Percentiles rank a stretch among this genome's conserved stretches.
These are phyloP conservation scores for Myotis brandtii DNA, from an alignment of 2,113 vertebrate genomes.

Conservation along the genomic window DNA sequence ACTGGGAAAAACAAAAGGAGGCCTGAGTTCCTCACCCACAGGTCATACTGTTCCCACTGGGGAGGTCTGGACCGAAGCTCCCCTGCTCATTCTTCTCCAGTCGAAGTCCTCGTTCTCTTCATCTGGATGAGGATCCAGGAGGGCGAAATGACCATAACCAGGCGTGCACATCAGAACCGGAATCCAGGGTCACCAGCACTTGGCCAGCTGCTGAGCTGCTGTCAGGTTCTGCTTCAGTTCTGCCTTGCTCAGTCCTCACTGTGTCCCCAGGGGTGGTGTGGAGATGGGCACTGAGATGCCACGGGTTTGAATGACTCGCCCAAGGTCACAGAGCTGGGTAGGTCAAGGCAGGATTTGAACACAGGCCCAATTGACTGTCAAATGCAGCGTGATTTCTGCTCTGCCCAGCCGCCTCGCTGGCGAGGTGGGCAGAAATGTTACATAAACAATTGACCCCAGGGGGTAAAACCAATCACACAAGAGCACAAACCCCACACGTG, in stretches of 20 bases:
- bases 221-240: neutral
- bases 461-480: neutral
- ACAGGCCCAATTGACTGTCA: too few relatives aligned
- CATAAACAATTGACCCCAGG: neutral
- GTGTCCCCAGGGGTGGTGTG: rapidly evolving
- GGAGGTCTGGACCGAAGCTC: neutral
- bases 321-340: neutral
- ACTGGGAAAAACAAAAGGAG: neutral
- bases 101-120: neutral
- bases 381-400: rapidly evolving
- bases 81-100: rapidly evolving
- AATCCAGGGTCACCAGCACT: rapidly evolving
- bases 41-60: too few relatives aligned
- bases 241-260: neutral
- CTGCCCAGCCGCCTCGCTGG: neutral
- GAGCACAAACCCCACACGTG: neutral
- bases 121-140: neutral
- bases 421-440: rapidly evolving
- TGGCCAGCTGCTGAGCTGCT: neutral
- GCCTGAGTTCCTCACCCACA: neutral
- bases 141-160: neutral
- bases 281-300: neutral
- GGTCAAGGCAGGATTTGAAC: neutral
- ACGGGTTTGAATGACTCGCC: neutral
- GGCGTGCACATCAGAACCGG: neutral